Evolutionary conservation across 2,113 vertebrate genomes (phyloP).

Genomic region (Carollia perspicillata): DNA sequence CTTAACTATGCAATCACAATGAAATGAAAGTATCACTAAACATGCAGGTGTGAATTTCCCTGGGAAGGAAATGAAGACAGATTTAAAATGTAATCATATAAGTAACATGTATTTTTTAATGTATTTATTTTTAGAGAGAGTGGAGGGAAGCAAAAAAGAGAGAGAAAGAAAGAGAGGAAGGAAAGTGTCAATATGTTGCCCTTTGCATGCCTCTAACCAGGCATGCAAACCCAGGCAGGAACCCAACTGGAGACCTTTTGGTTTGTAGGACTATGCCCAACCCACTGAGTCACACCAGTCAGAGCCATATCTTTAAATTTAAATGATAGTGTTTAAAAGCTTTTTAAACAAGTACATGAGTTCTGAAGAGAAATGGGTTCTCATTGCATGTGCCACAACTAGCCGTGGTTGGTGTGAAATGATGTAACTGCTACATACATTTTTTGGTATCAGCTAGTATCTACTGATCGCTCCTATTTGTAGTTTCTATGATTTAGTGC

Average conservation of each 20-base stretch:
- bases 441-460: neutral
- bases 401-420: neutral
- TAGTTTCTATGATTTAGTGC: neutral
- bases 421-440: neutral
- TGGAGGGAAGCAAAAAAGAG: no score
- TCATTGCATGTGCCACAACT: neutral
- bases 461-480: neutral
- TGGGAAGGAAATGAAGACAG: conserved; percentile 21
- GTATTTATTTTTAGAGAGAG: neutral
- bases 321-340: neutral
- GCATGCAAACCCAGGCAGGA: no score
- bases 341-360: neutral
- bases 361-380: neutral
- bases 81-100: neutral
- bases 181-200: no score
- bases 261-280: no score
- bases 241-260: no score
- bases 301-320: no score
- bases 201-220: no score
- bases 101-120: neutral
- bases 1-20: neutral
- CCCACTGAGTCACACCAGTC: no score
- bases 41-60: neutral
- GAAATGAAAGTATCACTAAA: conserved; percentile 27
- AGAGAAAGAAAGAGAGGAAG: no score